phyloP scores from a whole-genome alignment of 2,888 invertebrate genomes.

The Charanyca ferruginea region DNA sequence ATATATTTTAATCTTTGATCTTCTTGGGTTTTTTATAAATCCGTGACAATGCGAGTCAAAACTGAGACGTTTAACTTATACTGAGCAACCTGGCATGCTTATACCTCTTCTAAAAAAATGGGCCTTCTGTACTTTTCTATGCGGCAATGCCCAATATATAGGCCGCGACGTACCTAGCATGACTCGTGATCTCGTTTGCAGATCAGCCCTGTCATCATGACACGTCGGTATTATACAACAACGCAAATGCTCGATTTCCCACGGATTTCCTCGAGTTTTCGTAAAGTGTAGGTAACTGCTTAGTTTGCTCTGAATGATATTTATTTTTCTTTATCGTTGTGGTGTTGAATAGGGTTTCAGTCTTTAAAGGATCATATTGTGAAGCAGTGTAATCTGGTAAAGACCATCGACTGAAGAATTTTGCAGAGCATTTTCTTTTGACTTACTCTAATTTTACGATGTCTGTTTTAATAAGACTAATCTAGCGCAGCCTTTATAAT shows the following conservation, averaged over 20 bases:
- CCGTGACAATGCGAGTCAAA: too few species aligned
- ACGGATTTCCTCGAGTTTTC: slow-evolving; percentile 39
- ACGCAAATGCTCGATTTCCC: slow-evolving; percentile 51
- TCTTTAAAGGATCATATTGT: not conserved
- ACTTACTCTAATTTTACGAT: not conserved
- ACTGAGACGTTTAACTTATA: too few species aligned
- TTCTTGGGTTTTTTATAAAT: too few species aligned
- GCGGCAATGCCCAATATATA: not conserved
- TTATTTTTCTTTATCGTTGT: slow-evolving; percentile 18
- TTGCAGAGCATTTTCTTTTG: not conserved
- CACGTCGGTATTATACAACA: not conserved
- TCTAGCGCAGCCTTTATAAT: too few species aligned
- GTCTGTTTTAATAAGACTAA: not conserved
- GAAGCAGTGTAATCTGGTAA: not conserved
- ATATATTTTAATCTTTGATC: too few species aligned
- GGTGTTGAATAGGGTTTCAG: not conserved
- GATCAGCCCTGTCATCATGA: slow-evolving; percentile 50
- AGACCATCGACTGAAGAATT: not conserved
- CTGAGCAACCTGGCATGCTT: too few species aligned
- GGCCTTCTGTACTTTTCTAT: not conserved
- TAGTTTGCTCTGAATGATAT: slow-evolving; percentile 32
- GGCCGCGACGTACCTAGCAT: slow-evolving; percentile 23
- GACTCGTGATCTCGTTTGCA: slow-evolving; percentile 32
- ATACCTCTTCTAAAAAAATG: not conserved
- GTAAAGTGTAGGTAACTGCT: slow-evolving; percentile 5